Conservation (phyloP, 1,140 invertebrate genomes). For the Drosophila micromelanica region DNA sequence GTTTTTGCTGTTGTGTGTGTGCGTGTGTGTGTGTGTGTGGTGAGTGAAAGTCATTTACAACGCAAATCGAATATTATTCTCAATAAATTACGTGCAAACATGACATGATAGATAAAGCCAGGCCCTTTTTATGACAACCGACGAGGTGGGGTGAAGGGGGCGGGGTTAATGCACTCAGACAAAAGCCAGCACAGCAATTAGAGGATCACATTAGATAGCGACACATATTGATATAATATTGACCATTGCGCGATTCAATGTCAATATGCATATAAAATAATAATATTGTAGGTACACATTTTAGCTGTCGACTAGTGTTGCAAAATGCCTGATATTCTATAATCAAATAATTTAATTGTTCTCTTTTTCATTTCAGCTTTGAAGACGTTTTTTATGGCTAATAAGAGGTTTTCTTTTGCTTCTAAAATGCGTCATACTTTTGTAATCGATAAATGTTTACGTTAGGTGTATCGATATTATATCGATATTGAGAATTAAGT, state of each 20-base stretch:
- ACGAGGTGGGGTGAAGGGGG: background rate
- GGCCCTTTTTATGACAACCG: constrained; percentile 17
- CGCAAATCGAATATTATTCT: constrained; percentile 80
- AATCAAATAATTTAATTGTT: no score
- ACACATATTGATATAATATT: constrained; percentile 12
- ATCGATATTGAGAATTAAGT: no score
- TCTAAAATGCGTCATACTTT: no score
- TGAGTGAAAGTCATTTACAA: constrained; percentile 69
- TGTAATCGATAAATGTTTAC: no score
- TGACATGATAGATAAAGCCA: constrained; percentile 53
- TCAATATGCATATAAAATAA: background rate
- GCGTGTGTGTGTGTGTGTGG: constrained; percentile 3
- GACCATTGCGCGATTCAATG: background rate
- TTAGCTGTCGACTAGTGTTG: no score
- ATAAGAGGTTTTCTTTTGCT: no score
- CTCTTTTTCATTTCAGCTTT: no score
- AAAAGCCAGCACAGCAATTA: constrained; percentile 38
- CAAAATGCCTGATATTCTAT: no score
- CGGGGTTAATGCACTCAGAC: constrained; percentile 23
- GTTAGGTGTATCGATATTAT: no score
- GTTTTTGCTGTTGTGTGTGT: constrained; percentile 2
- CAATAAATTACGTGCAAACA: constrained; percentile 79
- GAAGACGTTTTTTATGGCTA: no score
- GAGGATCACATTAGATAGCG: constrained; percentile 30
- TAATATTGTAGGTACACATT: background rate